These are phyloP conservation scores for Orius laevigatus DNA, from an alignment of 1,140 invertebrate species.

Conservation along the genomic window DNA sequence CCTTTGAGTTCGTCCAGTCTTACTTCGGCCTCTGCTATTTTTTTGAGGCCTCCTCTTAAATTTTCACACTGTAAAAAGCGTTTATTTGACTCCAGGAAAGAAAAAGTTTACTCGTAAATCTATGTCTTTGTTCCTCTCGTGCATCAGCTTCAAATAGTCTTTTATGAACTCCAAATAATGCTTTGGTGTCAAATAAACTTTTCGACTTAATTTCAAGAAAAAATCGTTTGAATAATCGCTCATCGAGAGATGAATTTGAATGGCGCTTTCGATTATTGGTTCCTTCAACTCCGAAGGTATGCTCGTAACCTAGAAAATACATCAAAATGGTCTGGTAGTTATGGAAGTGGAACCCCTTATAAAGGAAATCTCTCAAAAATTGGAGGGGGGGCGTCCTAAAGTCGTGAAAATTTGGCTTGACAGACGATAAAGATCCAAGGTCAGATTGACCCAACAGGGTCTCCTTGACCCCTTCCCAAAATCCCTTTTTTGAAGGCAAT, in stretches of 20 bases:
- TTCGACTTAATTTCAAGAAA: conserved; percentile 46
- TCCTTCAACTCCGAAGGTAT: conserved; percentile 32
- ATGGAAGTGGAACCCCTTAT: conserved; percentile 42
- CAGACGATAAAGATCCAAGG: background rate
- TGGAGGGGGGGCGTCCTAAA: background rate
- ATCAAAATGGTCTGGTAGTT: too few relatives aligned
- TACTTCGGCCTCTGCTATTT: too few relatives aligned
- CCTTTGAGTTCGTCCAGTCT: too few relatives aligned
- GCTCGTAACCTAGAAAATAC: too few relatives aligned
- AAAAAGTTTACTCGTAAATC: too few relatives aligned
- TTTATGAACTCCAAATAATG: conserved; percentile 77
- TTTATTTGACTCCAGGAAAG: too few relatives aligned
- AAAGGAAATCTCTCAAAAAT: conserved; percentile 2
- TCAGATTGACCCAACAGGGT: too few relatives aligned
- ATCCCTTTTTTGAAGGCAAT: conserved; percentile 4
- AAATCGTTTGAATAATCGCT: conserved; percentile 56
- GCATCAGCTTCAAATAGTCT: conserved; percentile 56
- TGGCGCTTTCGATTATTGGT: conserved; percentile 58
- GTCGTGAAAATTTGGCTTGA: background rate
- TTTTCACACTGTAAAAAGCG: too few relatives aligned
- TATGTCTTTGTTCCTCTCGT: conserved; percentile 19
- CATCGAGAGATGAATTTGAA: conserved; percentile 61
- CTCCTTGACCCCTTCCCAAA: too few relatives aligned
- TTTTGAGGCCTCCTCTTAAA: too few relatives aligned
- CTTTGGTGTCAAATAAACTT: conserved; percentile 77